Percentiles rank a stretch among this genome's conserved stretches.
phyloP scores from a whole-genome alignment of 2,797 vertebrate genomes.

The Coregonus ussuriensis region DNA sequence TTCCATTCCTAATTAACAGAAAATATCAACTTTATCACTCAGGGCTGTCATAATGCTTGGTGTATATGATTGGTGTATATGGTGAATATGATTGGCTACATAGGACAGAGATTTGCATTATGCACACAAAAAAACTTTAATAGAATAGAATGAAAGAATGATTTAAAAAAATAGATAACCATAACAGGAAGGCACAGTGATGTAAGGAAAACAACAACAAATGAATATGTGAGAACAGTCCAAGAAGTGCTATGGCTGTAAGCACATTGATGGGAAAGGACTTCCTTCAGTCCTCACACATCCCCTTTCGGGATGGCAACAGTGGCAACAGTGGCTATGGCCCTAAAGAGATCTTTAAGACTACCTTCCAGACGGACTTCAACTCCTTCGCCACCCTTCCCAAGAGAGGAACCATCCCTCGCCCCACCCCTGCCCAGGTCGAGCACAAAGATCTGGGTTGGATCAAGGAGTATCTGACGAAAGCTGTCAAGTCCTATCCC shows the following conservation, averaged over 20 bases:
- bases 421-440: slow-evolving; percentile 17
- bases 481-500: slow-evolving; percentile 24
- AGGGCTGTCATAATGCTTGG: neutral
- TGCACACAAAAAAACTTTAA: neutral
- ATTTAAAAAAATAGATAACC: neutral
- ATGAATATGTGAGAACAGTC: neutral
- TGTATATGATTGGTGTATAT: neutral
- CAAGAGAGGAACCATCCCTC: neutral
- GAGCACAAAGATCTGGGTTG: slow-evolving; percentile 38
- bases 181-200: neutral
- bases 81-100: neutral
- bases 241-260: neutral
- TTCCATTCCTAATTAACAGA: no score
- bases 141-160: neutral
- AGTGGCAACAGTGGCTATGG: neutral
- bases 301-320: slow-evolving; percentile 35
- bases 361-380: slow-evolving; percentile 39
- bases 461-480: slow-evolving; percentile 33
- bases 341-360: slow-evolving; percentile 15
- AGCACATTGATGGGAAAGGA: slow-evolving; percentile 26
- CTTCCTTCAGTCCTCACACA: slow-evolving; percentile 25
- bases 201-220: neutral
- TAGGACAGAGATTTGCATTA: neutral
- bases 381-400: neutral
- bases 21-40: neutral